phyloP scores from a whole-genome alignment of 2,113 vertebrate genomes.

The Leiothrix lutea region DNA sequence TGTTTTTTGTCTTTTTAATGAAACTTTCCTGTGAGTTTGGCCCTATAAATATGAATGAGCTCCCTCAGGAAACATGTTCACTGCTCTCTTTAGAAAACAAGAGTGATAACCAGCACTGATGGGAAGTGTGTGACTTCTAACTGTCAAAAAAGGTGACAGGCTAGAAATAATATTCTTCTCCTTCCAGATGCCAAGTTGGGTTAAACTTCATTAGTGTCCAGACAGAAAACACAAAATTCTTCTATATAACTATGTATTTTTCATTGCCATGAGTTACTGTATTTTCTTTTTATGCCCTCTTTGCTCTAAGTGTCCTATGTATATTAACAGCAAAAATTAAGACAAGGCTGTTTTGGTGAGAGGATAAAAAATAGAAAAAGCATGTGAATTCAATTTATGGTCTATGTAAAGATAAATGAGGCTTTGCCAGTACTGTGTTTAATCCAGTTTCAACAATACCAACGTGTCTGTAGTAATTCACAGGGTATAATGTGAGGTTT shows the following conservation, averaged over 20 bases:
- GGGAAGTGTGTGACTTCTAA: neutral
- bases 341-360: neutral
- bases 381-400: neutral
- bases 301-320: neutral
- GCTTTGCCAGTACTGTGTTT: neutral
- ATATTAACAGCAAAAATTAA: neutral
- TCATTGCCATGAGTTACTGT: neutral
- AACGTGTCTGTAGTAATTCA: neutral
- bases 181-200: neutral
- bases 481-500: neutral
- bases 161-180: neutral
- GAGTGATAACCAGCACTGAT: neutral
- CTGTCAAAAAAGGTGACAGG: neutral
- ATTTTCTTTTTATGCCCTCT: neutral
- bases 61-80: neutral
- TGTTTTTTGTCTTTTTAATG: neutral
- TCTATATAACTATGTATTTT: neutral
- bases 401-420: neutral
- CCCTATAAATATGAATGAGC: neutral
- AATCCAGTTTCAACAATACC: slow-evolving; percentile 4
- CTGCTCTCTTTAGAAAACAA: neutral
- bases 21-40: neutral
- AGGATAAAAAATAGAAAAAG: neutral
- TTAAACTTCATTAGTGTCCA: neutral
- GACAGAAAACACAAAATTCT: neutral